These are phyloP conservation scores for Barbus barbus DNA, from an alignment of 2,113 vertebrate genomes.

Conservation along the genomic window DNA sequence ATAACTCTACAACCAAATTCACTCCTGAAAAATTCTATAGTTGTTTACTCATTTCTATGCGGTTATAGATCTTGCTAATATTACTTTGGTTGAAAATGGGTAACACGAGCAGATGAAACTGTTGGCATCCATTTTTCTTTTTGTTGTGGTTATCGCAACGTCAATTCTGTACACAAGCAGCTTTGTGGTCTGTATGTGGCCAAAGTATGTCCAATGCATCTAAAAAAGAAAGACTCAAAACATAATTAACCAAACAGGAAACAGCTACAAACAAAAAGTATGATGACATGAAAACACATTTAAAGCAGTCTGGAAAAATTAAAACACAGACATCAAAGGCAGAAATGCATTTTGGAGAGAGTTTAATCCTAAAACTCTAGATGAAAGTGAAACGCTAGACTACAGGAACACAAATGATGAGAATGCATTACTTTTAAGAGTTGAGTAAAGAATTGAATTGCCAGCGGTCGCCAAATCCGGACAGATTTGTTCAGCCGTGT, in stretches of 20 bases:
- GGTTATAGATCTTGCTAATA: background rate
- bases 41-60: background rate
- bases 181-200: slow-evolving; percentile 8
- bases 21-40: background rate
- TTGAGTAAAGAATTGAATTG: background rate
- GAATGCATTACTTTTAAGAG: slow-evolving; percentile 8
- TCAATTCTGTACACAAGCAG: background rate
- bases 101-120: background rate
- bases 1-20: background rate
- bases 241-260: slow-evolving; percentile 19
- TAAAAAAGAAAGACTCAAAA: slow-evolving; percentile 1
- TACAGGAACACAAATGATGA: slow-evolving; percentile 10
- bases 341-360: background rate
- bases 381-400: background rate
- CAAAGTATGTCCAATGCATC: background rate
- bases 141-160: background rate
- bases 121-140: background rate
- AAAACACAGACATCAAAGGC: background rate
- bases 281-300: slow-evolving; percentile 45
- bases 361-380: background rate
- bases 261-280: slow-evolving; percentile 50
- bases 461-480: too few relatives aligned
- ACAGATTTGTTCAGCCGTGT: slow-evolving; percentile 38
- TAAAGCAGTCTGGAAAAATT: background rate
- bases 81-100: background rate